Percentiles rank a stretch among this genome's conserved stretches.
These are phyloP conservation scores for Diploscapter pachys DNA, from an alignment of 1,140 invertebrate genomes.

Conservation along the genomic window DNA sequence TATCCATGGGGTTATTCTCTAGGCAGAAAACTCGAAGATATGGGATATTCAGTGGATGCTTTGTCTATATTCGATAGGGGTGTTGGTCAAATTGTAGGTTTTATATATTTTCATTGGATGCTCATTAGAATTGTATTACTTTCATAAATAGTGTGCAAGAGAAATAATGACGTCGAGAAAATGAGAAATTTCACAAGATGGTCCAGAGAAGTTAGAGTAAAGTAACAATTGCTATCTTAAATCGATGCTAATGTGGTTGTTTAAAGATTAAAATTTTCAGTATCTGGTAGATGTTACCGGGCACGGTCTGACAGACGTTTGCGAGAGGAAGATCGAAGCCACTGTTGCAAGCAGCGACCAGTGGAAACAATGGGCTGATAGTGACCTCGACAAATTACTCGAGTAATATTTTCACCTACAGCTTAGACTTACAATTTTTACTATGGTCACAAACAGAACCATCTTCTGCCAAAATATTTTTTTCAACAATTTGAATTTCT, in stretches of 20 bases:
- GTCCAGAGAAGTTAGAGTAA: neutral
- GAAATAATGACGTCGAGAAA: neutral
- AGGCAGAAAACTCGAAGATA: neutral
- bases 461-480: neutral
- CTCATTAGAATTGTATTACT: neutral
- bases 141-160: neutral
- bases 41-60: constrained; percentile 6
- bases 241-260: neutral
- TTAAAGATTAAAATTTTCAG: neutral
- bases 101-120: neutral
- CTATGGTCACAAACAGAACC: neutral
- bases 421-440: neutral
- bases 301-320: neutral
- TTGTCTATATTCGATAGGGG: constrained; percentile 13
- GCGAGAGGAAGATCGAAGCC: constrained; percentile 2
- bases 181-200: neutral
- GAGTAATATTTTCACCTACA: constrained; percentile 3
- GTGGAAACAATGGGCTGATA: constrained; percentile 1
- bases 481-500: neutral
- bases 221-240: neutral
- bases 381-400: constrained; percentile 1
- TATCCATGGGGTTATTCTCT: constrained; percentile 2
- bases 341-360: neutral
- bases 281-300: constrained; percentile 10
- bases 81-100: constrained; percentile 7